Base-by-base conservation (phyloP, 2,888 invertebrate species). In the Nipponacmea schrenckii region DNA sequence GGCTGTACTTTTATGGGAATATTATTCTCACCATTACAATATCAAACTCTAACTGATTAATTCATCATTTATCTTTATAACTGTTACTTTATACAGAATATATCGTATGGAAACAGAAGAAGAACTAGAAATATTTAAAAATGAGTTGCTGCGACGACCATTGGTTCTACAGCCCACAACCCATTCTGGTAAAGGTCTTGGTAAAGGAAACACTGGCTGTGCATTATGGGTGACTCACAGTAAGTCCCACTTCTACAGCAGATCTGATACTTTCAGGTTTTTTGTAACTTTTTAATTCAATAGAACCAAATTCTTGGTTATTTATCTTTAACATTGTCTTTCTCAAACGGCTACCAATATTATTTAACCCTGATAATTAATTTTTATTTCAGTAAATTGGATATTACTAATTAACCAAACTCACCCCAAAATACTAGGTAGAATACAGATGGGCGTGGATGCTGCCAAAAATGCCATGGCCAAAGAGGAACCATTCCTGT, bases 401-500 rank as follows among this genome's bases (percentile, higher is more conserved):
- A 74, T 83, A 2, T 68, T 85, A 26, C 64, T 84, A 73, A 70
- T 85, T 14, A 85, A 84, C 69, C 85, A 85, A 73, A 79, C 79
- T 8, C 81, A 85, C 64, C 81, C 82, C 0, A 85, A 85, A 71
- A 77, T 85, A n/a, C 64, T 77, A 17, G 76, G 82, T 12, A 75
- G 81, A 14, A 77, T 85, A 2, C 77, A 81, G 72, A 79, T 81
- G 73, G 84, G 83, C 1, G 73, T 83, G 10, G 83, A 83, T 65
- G 74, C 77, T 2, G 84, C 83, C 0, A 80, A 77, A 68, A 67
- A 66, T 7, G 76, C 78, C 17, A 79, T 85, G 79, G 69, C 64
- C 15, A 66, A 74, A 73, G 83, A 83, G 15, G 80, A 81, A 65
- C 80, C 83, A 0, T 82, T 81, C 64, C 75, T 83, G 20, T 69